Evolutionary conservation across 53 echinoderm and acorn worm species (phyloP).

Genomic region (Echinarachnius parma): DNA sequence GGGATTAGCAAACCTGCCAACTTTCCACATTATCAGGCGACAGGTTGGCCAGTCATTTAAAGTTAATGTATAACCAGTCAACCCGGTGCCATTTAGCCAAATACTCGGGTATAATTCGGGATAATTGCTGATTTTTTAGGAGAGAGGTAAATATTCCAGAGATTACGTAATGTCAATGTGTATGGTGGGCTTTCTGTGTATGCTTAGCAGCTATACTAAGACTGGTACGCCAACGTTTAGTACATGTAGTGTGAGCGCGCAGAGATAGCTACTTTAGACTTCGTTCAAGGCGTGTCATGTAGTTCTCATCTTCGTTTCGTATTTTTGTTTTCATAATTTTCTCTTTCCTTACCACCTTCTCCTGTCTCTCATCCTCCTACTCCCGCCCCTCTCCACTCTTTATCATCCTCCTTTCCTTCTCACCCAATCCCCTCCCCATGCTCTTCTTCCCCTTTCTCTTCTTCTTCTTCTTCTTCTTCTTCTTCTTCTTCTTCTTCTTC

Average conservation of each 20-base stretch:
- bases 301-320: too few relatives aligned
- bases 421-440: not conserved
- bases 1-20: not conserved
- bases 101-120: slow-evolving; percentile 25
- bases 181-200: too few relatives aligned
- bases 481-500: not conserved
- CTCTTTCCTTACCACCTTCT: not conserved
- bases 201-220: too few relatives aligned
- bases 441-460: not conserved
- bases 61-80: slow-evolving; percentile 32
- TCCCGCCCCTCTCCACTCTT: not conserved
- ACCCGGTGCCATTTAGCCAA: slow-evolving; percentile 1
- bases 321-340: too few relatives aligned
- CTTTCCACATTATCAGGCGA: not conserved
- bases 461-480: slow-evolving; percentile 1
- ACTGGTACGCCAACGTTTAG: too few relatives aligned
- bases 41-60: not conserved
- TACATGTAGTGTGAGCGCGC: too few relatives aligned
- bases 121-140: slow-evolving; percentile 34
- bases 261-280: too few relatives aligned
- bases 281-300: too few relatives aligned
- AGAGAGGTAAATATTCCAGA: slow-evolving; percentile 29
- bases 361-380: not conserved
- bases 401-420: not conserved
- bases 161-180: slow-evolving; percentile 28